Evolutionary conservation across 2,888 invertebrate genomes (phyloP).

Genomic region (Listrodromus nycthemerus): DNA sequence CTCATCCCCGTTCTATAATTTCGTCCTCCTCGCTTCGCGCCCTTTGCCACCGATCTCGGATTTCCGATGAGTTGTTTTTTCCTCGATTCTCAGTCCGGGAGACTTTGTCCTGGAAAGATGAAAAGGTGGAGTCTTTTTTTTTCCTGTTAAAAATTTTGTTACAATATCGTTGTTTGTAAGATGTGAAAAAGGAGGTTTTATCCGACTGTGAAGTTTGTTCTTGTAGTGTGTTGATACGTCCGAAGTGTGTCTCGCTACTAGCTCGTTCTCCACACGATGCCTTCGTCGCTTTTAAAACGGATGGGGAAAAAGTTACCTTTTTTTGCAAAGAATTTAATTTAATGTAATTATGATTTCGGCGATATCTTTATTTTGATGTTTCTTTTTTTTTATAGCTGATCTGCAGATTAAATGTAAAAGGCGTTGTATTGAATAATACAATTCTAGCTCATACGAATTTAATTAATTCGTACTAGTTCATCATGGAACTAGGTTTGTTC

Average conservation of each 20-base stretch:
- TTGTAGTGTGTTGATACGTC: background rate
- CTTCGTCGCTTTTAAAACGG: background rate
- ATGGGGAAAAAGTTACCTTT: background rate
- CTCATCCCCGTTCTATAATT: conserved; percentile 39
- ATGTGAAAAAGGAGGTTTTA: too few relatives aligned
- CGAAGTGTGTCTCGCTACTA: too few relatives aligned
- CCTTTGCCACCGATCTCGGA: conserved; percentile 31
- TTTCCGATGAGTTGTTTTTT: background rate
- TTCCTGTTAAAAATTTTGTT: too few relatives aligned
- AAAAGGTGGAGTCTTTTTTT: background rate
- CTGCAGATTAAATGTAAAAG: too few relatives aligned
- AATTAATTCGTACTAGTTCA: too few relatives aligned
- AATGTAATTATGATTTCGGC: background rate
- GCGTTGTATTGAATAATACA: too few relatives aligned
- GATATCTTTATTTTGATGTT: too few relatives aligned
- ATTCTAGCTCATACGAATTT: too few relatives aligned
- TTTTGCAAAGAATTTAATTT: background rate
- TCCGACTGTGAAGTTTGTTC: background rate
- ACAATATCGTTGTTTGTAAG: too few relatives aligned
- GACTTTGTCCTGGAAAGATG: background rate
- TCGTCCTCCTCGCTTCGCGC: conserved; percentile 44
- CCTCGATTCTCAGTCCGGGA: background rate
- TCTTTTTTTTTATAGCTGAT: too few relatives aligned
- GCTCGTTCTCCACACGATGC: too few relatives aligned
- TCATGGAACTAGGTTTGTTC: too few relatives aligned